Percentiles rank a stretch among this genome's conserved stretches.
Evolutionary conservation across 1,140 invertebrate species (phyloP).

Genomic region (Samia ricini): DNA sequence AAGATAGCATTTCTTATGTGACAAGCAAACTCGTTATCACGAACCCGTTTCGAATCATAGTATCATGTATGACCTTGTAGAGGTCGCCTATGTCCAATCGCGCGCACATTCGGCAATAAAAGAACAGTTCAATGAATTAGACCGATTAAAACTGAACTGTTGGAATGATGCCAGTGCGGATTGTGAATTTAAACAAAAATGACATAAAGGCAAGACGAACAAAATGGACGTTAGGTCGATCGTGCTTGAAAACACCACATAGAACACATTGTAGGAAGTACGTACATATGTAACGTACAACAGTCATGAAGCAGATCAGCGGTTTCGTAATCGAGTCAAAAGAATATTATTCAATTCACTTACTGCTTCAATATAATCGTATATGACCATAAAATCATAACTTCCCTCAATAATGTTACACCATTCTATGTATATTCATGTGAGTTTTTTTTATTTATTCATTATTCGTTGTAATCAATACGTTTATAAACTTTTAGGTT

Average conservation of each 20-base stretch:
- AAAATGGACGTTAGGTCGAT: constrained; percentile 34
- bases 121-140: constrained; percentile 68
- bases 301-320: neutral
- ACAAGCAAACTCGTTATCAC: constrained; percentile 28
- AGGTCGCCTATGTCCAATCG: constrained; percentile 61
- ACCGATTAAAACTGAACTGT: constrained; percentile 70
- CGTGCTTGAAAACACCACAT: neutral
- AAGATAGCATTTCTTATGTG: constrained; percentile 22
- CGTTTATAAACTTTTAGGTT: no score
- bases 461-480: no score
- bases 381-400: no score
- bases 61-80: constrained; percentile 54
- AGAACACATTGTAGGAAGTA: neutral
- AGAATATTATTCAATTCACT: no score
- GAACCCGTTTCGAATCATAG: constrained; percentile 28
- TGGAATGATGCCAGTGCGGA: constrained; percentile 63
- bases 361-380: no score
- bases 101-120: constrained; percentile 58
- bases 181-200: constrained; percentile 66
- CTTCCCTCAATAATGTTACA: no score
- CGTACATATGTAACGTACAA: neutral
- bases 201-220: constrained; percentile 53
- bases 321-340: no score
- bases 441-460: no score
- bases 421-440: no score